Conservation (phyloP, 2,113 vertebrate genomes). For the Micronisus gabar region DNA sequence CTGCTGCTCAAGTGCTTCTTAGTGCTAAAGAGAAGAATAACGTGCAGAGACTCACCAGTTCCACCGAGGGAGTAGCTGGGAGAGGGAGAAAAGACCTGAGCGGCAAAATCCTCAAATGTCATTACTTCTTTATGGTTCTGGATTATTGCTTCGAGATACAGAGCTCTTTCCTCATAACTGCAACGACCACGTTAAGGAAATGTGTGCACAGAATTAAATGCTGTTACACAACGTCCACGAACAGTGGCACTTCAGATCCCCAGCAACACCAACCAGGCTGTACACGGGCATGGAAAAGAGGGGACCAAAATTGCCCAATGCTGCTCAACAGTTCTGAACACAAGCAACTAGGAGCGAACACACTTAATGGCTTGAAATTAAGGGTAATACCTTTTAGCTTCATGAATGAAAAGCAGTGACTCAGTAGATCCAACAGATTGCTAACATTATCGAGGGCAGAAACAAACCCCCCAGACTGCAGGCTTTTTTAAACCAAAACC, state of each 20-base stretch:
- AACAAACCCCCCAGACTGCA: background rate
- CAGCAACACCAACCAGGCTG: background rate
- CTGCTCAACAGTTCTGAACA: background rate
- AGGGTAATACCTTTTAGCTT: background rate
- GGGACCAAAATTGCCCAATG: background rate
- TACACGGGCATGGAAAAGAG: fast-evolving
- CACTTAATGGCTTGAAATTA: background rate
- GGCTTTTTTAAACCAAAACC: background rate
- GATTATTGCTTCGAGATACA: conserved; percentile 96
- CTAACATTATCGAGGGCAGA: background rate
- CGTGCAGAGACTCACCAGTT: conserved; percentile 84
- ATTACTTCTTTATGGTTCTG: conserved; percentile 95
- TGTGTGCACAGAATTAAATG: background rate
- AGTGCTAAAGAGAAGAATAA: conserved; percentile 50
- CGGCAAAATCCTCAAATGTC: conserved; percentile 97
- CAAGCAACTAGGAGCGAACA: background rate
- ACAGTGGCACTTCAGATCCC: background rate
- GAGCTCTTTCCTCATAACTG: conserved; percentile 96
- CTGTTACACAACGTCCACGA: background rate
- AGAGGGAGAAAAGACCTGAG: conserved; percentile 95
- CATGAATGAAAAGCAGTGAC: background rate
- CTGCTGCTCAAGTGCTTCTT: conserved; percentile 68
- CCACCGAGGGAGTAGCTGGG: conserved; percentile 86
- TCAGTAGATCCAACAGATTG: background rate
- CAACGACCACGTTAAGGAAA: conserved; percentile 76